Conservation (phyloP, 2,888 invertebrate genomes). For the Meta bourneti region DNA sequence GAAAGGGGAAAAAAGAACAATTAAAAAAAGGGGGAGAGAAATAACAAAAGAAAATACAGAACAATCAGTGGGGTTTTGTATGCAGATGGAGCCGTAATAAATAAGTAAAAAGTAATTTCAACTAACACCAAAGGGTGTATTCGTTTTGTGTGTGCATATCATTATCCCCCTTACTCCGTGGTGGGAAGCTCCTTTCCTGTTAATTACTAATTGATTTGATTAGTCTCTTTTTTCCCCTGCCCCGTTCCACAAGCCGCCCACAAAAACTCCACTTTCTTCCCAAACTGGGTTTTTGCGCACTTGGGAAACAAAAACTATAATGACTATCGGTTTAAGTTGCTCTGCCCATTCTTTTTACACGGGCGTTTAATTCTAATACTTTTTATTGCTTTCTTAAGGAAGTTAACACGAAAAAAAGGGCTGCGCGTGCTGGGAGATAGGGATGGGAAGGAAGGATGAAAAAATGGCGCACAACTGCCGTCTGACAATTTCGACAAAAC, state of each 20-base stretch:
- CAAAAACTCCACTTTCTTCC: conserved; percentile 21
- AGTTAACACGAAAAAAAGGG: conserved; percentile 39
- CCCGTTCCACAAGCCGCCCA: conserved; percentile 4
- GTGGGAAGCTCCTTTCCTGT: conserved; percentile 68
- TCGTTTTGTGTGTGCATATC: conserved; percentile 74
- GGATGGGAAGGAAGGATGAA: conserved; percentile 3
- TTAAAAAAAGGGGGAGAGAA: conserved; percentile 32
- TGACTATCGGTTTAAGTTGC: conserved; percentile 69
- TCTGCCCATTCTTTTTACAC: conserved; percentile 62
- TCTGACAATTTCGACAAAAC: conserved; percentile 76
- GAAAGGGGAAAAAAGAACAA: conserved; percentile 31
- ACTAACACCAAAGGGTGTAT: conserved; percentile 68
- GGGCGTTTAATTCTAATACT: conserved; percentile 73
- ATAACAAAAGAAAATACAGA: conserved; percentile 67
- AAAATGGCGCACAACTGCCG: conserved; percentile 63
- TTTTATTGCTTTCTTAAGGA: conserved; percentile 71
- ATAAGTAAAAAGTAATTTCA: conserved; percentile 76
- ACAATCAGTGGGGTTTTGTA: conserved; percentile 74
- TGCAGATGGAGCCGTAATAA: conserved; percentile 75
- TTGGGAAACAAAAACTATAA: conserved; percentile 64
- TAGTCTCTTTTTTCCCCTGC: conserved; percentile 10
- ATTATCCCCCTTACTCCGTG: conserved; percentile 62
- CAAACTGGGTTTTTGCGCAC: neutral
- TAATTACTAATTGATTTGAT: conserved; percentile 77
- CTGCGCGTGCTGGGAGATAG: conserved; percentile 31